Evolutionary conservation across 2,797 vertebrate genomes (phyloP).

Genomic region (Melanotaenia trifasciata): DNA sequence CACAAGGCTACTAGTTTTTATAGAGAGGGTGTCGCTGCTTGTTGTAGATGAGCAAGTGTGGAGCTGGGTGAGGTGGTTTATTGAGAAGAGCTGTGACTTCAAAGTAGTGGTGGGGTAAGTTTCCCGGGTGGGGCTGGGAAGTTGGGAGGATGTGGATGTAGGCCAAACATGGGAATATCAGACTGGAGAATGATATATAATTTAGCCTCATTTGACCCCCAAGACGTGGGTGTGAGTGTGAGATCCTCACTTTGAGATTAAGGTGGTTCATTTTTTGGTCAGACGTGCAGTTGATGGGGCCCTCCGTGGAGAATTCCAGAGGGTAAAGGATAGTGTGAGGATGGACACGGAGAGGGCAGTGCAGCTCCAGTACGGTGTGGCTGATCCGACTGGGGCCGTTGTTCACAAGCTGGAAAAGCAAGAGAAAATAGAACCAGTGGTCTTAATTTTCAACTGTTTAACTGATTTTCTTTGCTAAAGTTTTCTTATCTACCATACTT

Average conservation of each 20-base stretch:
- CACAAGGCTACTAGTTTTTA: conserved; percentile 26
- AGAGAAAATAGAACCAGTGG: conserved; percentile 19
- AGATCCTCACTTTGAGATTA: conserved; percentile 81
- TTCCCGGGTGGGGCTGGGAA: conserved; percentile 72
- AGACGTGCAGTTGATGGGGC: conserved; percentile 88
- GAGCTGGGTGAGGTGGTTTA: conserved; percentile 59
- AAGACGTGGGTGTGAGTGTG: conserved; percentile 7
- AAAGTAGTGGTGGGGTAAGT: conserved; percentile 68
- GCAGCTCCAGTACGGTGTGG: conserved; percentile 86
- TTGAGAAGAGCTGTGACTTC: conserved; percentile 64
- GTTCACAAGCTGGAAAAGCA: conserved; percentile 87
- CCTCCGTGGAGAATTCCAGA: conserved; percentile 83
- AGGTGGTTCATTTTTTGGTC: conserved; percentile 82
- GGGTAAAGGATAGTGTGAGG: conserved; percentile 87
- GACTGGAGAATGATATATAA: conserved; percentile 36
- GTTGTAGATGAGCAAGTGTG: conserved; percentile 52
- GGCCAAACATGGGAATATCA: conserved; percentile 45
- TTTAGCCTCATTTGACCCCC: conserved; percentile 37
- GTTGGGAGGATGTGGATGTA: conserved; percentile 52
- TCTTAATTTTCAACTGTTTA: no score
- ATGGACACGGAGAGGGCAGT: conserved; percentile 85
- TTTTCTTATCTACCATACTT: conserved; percentile 26
- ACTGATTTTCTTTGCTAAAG: conserved; percentile 5
- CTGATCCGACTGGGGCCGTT: conserved; percentile 92
- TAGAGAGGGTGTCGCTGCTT: conserved; percentile 23